Percentiles rank a stretch among this genome's conserved stretches.
Evolutionary conservation across 2,797 vertebrate genomes (phyloP).

Genomic region (Lates japonicus): DNA sequence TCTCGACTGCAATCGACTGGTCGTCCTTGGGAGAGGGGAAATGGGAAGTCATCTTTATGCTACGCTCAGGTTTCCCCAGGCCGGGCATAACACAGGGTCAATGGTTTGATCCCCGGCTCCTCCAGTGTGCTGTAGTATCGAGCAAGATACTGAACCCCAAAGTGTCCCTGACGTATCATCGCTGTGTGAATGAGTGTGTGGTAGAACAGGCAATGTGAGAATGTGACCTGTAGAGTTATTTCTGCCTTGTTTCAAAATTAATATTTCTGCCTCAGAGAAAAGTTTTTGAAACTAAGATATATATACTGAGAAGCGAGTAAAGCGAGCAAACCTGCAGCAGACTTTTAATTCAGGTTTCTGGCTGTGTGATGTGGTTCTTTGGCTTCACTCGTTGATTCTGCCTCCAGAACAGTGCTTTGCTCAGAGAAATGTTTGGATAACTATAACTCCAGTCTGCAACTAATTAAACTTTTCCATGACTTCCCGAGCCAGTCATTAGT

Average conservation of each 20-base stretch:
- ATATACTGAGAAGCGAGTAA: not conserved
- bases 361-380: constrained; percentile 14
- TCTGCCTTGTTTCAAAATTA: not conserved
- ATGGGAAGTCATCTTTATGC: too few species aligned
- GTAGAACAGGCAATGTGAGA: too few species aligned
- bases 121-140: too few species aligned
- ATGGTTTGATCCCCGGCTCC: too few species aligned
- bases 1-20: too few species aligned
- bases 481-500: constrained; percentile 5
- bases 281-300: not conserved
- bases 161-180: too few species aligned
- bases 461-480: constrained; percentile 47
- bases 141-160: too few species aligned
- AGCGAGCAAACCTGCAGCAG: constrained; percentile 9
- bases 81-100: too few species aligned
- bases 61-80: too few species aligned
- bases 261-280: not conserved
- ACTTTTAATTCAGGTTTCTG: constrained; percentile 1
- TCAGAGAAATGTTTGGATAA: constrained; percentile 34
- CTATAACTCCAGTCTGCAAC: constrained; percentile 35
- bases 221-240: not conserved
- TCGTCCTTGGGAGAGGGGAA: too few species aligned
- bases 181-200: too few species aligned
- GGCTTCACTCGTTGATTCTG: constrained; percentile 3
- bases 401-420: constrained; percentile 35